Evolutionary conservation across 2,113 vertebrate species (phyloP).

Genomic region (Prionailurus bengalensis): DNA sequence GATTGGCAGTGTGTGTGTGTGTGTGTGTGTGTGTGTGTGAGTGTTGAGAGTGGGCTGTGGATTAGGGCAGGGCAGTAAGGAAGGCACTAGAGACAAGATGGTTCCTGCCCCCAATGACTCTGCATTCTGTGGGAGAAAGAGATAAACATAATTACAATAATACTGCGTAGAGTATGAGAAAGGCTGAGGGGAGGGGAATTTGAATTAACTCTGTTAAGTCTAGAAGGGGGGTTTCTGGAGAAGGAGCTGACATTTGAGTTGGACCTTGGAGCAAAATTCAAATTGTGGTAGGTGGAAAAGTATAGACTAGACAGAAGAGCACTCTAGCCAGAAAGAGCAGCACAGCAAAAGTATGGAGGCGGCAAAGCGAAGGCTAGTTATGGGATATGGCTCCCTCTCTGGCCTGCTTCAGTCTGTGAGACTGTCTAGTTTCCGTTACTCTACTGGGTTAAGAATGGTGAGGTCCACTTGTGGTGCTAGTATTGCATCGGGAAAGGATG

Average conservation of each 20-base stretch:
- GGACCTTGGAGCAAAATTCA: background rate
- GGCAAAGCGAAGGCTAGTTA: background rate
- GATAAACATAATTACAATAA: background rate
- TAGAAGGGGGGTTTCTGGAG: background rate
- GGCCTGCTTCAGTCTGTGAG: background rate
- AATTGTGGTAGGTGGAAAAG: background rate
- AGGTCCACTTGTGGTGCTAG: background rate
- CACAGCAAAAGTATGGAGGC: too few species aligned
- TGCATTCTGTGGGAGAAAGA: background rate
- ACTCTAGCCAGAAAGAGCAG: background rate
- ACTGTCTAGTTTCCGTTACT: background rate
- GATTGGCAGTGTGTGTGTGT: background rate
- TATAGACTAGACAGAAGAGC: background rate
- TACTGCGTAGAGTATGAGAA: background rate
- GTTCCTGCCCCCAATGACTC: background rate
- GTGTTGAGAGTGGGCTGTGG: background rate
- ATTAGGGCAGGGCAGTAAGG: background rate
- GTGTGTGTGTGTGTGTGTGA: background rate
- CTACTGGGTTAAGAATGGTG: background rate
- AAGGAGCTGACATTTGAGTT: background rate
- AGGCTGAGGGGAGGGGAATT: background rate
- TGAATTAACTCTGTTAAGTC: background rate
- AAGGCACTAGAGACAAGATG: background rate
- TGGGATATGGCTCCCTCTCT: fast-evolving
- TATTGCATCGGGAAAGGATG: fast-evolving